These are phyloP conservation scores for Ischnura elegans DNA, from an alignment of 2,888 invertebrate species.

Conservation along the genomic window DNA sequence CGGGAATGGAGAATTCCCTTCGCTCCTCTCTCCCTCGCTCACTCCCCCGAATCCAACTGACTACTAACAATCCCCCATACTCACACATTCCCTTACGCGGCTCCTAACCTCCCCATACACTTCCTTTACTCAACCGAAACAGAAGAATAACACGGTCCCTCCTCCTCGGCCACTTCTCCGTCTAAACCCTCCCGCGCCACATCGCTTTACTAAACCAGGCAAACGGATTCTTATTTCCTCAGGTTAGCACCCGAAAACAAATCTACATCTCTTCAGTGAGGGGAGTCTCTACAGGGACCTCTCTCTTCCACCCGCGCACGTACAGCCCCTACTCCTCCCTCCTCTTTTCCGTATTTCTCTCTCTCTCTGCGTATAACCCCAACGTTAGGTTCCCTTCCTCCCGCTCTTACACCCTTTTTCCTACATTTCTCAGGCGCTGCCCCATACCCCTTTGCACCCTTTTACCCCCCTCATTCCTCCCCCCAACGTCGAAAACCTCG, in stretches of 20 bases:
- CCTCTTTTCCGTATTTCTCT: not conserved
- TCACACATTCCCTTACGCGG: too few relatives aligned
- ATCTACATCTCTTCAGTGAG: conserved; percentile 44
- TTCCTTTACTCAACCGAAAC: conserved; percentile 51
- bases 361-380: not conserved
- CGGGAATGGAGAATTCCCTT: not conserved
- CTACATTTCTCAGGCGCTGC: not conserved
- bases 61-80: conserved; percentile 12
- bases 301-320: conserved; percentile 19
- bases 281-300: conserved; percentile 37
- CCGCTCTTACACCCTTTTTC: not conserved
- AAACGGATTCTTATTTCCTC: conserved; percentile 64
- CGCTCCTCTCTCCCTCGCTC: not conserved
- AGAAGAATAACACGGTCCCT: conserved; percentile 28
- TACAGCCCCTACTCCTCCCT: not conserved
- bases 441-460: not conserved
- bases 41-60: not conserved
- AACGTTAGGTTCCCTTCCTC: not conserved
- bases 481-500: conserved; percentile 29
- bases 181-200: not conserved
- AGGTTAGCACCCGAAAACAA: conserved; percentile 66
- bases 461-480: not conserved
- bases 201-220: not conserved
- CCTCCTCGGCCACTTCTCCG: not conserved
- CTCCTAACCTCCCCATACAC: conserved; percentile 27